These are phyloP conservation scores for Arizona elegans DNA, from an alignment of 2,113 vertebrate species.

Conservation along the genomic window DNA sequence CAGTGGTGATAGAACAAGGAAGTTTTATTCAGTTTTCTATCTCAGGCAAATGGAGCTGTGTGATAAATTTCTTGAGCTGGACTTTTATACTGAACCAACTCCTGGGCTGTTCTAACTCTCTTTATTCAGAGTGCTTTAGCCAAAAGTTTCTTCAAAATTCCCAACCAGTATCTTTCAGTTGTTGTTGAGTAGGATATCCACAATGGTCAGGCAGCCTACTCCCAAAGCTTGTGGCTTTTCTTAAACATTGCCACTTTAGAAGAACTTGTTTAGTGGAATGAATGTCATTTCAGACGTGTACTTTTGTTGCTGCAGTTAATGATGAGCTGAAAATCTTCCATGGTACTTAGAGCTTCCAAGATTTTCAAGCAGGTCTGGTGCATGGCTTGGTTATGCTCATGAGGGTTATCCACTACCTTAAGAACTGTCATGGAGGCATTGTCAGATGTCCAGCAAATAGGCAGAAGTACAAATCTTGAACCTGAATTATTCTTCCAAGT, in stretches of 20 bases:
- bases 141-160: neutral
- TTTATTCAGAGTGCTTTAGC: neutral
- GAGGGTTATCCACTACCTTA: neutral
- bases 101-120: constrained; percentile 50
- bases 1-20: neutral
- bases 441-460: neutral
- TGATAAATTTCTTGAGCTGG: neutral
- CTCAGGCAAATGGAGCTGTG: neutral
- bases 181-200: neutral
- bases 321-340: neutral
- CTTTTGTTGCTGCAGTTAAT: constrained; percentile 30
- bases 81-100: constrained; percentile 15
- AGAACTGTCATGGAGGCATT: neutral
- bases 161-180: neutral
- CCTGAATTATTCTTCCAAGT: neutral
- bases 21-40: neutral
- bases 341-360: neutral
- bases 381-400: neutral
- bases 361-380: neutral
- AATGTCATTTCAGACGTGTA: neutral
- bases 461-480: neutral
- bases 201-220: neutral
- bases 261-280: neutral
- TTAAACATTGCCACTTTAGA: neutral
- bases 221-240: neutral